These are phyloP conservation scores for Bombus polaris DNA, from an alignment of 1,140 invertebrate species.

Conservation along the genomic window DNA sequence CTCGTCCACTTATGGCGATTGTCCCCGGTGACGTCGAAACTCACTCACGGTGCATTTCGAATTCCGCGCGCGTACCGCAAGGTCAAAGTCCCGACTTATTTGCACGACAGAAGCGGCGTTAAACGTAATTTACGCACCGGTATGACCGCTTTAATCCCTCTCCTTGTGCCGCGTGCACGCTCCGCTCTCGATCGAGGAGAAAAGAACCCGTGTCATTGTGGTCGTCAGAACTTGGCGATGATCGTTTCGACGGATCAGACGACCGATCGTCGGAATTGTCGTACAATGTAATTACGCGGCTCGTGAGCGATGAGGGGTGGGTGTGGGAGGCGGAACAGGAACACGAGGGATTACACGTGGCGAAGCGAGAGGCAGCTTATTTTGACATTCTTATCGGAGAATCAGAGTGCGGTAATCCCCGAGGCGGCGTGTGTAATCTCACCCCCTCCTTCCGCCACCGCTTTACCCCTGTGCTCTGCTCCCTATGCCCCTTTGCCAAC, in stretches of 20 bases:
- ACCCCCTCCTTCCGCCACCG: constrained; percentile 46
- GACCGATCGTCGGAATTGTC: constrained; percentile 44
- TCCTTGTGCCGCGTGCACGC: neutral
- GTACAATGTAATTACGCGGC: constrained; percentile 79
- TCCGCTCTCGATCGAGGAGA: neutral
- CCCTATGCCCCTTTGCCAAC: constrained; percentile 59
- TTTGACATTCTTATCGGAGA: constrained; percentile 80
- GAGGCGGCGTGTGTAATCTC: constrained; percentile 78
- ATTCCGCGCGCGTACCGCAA: constrained; percentile 56
- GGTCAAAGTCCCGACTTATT: constrained; percentile 54
- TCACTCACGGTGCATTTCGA: constrained; percentile 42
- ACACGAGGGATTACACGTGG: constrained; percentile 67
- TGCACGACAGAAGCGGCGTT: constrained; percentile 55
- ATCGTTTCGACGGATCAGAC: constrained; percentile 48
- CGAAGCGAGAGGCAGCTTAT: constrained; percentile 75
- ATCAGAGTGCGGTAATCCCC: constrained; percentile 80
- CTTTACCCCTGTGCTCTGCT: constrained; percentile 33
- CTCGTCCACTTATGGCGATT: constrained; percentile 16
- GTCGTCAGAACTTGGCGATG: constrained; percentile 5
- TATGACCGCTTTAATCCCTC: constrained; percentile 34
- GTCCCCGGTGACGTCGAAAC: constrained; percentile 13
- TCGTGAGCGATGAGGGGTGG: constrained; percentile 46
- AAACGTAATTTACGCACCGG: constrained; percentile 48
- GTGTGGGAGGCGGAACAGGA: neutral
- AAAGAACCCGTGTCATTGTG: constrained; percentile 28